Evolutionary conservation across 2,113 vertebrate genomes (phyloP).

Genomic region (Paedocypris sp.): DNA sequence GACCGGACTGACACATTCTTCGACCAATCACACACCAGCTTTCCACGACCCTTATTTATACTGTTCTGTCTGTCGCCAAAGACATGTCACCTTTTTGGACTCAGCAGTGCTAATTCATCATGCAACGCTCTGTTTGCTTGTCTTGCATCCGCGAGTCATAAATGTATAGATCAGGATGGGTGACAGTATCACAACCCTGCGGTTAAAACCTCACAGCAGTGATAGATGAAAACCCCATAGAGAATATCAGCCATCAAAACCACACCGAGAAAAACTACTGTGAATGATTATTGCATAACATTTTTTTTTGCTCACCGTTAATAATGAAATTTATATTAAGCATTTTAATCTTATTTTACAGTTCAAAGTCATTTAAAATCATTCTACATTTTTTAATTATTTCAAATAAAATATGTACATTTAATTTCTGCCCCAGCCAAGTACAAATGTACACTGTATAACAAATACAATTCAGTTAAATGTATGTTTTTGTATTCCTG

Average conservation of each 20-base stretch:
- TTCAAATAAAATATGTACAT: too few species aligned
- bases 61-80: background rate
- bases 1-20: background rate
- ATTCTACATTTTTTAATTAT: too few species aligned
- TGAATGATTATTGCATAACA: background rate
- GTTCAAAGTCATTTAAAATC: too few species aligned
- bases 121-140: background rate
- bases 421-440: too few species aligned
- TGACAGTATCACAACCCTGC: constrained; percentile 10
- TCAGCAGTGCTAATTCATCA: constrained; percentile 6
- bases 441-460: too few species aligned
- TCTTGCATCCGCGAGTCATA: background rate
- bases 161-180: constrained; percentile 14
- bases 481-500: too few species aligned
- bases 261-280: constrained; percentile 9
- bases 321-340: too few species aligned
- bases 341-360: too few species aligned
- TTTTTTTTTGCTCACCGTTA: background rate
- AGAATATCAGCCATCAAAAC: constrained; percentile 7
- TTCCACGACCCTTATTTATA: background rate
- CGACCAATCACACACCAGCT: background rate
- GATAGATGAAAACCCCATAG: constrained; percentile 5
- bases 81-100: background rate
- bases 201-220: constrained; percentile 6
- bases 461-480: too few species aligned